Evolutionary conservation across 2,888 invertebrate species (phyloP).

Genomic region (Timandra comae): DNA sequence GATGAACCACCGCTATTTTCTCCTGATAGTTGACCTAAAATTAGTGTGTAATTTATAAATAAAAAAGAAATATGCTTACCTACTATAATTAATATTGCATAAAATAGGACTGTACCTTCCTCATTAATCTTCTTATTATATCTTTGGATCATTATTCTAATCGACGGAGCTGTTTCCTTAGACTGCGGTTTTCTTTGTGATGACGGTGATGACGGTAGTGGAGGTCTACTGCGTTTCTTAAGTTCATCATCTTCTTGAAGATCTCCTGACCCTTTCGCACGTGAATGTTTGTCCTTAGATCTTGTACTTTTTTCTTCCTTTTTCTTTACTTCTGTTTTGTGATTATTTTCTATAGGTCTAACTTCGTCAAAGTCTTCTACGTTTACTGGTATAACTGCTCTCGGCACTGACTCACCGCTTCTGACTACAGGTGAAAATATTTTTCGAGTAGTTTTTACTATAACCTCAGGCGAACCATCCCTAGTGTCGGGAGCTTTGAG

Average conservation of each 20-base stretch:
- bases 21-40: slow-evolving; percentile 57
- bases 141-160: slow-evolving; percentile 82
- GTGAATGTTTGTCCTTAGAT: slow-evolving; percentile 32
- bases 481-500: slow-evolving; percentile 57
- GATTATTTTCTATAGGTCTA: slow-evolving; percentile 32
- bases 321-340: slow-evolving; percentile 10
- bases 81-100: no score
- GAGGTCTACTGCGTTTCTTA: slow-evolving; percentile 62
- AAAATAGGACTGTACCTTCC: slow-evolving; percentile 72
- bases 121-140: slow-evolving; percentile 80
- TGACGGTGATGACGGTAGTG: slow-evolving; percentile 79
- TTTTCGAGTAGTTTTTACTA: slow-evolving; percentile 88
- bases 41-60: background rate
- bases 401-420: slow-evolving; percentile 71
- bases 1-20: slow-evolving; percentile 80
- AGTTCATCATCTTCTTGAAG: slow-evolving; percentile 54
- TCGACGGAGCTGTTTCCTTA: slow-evolving; percentile 82
- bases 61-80: background rate
- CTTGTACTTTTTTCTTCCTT: slow-evolving; percentile 31
- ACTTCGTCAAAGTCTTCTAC: slow-evolving; percentile 59
- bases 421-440: slow-evolving; percentile 84
- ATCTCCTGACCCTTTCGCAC: slow-evolving; percentile 53
- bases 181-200: slow-evolving; percentile 69
- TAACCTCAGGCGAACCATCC: slow-evolving; percentile 78
- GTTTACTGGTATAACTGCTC: slow-evolving; percentile 67